phyloP scores from a whole-genome alignment of 2,113 vertebrate genomes.

The Lutjanus erythropterus region DNA sequence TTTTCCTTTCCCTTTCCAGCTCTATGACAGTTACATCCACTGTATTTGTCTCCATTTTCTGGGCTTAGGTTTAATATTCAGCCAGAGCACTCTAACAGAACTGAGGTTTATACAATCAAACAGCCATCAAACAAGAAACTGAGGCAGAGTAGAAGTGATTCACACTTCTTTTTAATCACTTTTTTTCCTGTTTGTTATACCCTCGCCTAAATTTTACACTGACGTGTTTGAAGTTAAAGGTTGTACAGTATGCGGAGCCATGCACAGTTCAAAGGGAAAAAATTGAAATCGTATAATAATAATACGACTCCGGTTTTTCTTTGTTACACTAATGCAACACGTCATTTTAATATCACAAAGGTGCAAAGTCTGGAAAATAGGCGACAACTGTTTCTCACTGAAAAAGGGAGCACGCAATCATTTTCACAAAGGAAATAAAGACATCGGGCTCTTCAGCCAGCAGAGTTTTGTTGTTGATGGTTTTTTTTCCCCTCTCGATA shows the following conservation, averaged over 20 bases:
- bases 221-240: slow-evolving; percentile 22
- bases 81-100: neutral
- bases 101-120: slow-evolving; percentile 10
- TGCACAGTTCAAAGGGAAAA: neutral
- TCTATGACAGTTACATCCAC: neutral
- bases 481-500: slow-evolving; percentile 25
- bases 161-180: neutral
- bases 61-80: neutral
- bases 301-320: slow-evolving; percentile 11
- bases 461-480: slow-evolving; percentile 51
- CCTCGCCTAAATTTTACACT: neutral
- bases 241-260: neutral
- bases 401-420: neutral
- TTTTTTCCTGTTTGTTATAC: neutral
- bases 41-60: neutral
- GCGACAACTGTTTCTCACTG: slow-evolving; percentile 1
- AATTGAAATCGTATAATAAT: slow-evolving; percentile 8
- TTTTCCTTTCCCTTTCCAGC: neutral
- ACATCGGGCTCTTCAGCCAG: slow-evolving; percentile 23
- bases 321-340: slow-evolving; percentile 31
- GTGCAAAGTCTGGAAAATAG: slow-evolving; percentile 53
- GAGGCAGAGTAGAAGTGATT: neutral
- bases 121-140: neutral
- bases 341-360: slow-evolving; percentile 38
- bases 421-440: slow-evolving; percentile 51